Evolutionary conservation across 2,113 vertebrate genomes (phyloP), one percentile per base, ranked within the genome.

Genomic region (Numida meleagris): DNA sequence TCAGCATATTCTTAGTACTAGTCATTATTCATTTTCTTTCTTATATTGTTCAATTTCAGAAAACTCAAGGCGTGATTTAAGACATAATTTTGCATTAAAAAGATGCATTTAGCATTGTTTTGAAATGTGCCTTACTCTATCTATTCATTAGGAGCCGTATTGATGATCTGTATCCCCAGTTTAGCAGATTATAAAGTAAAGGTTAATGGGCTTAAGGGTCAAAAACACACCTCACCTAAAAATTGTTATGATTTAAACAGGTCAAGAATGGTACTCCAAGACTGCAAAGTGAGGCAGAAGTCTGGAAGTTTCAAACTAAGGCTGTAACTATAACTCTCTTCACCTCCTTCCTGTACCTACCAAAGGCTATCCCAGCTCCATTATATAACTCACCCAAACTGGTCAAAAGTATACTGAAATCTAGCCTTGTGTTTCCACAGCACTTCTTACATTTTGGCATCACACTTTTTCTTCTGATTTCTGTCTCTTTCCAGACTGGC

Each of bases 1-100:
- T 58, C 40, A 74, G 31, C 6, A 36, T 68, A 63, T 58, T 80
- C 43, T 67, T 76, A 93, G 27, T 82, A 78, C 13, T 43, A 81
- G 11, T 81, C 57, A 88, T 93, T 83, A 89, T 57, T 93, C 51
- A 88, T 46, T 58, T 40, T 94, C 6, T 42, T 90, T 65, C 78
- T 82, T 70, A 12, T 34, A 50, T 92, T 77, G 61, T 86, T 95
- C 33, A 73, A 61, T 78, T 89, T 90, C 58, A 91, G 83, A 85
- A 86, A 36, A 65, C 36, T 77, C 31, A 40, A 91, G 66, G 33
- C 46, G 43, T 57, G 14, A 95, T 72, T 93, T 91, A 94, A 51
- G 23, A 79, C 36, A 23, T 91, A 87, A 88, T 93, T 89, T 93
- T 62, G 80, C 62, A 78, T 89, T 92, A 85, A 63, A 86, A 91